These are phyloP conservation scores for Melanargia galathea DNA, from an alignment of 2,888 invertebrate species.

Conservation along the genomic window DNA sequence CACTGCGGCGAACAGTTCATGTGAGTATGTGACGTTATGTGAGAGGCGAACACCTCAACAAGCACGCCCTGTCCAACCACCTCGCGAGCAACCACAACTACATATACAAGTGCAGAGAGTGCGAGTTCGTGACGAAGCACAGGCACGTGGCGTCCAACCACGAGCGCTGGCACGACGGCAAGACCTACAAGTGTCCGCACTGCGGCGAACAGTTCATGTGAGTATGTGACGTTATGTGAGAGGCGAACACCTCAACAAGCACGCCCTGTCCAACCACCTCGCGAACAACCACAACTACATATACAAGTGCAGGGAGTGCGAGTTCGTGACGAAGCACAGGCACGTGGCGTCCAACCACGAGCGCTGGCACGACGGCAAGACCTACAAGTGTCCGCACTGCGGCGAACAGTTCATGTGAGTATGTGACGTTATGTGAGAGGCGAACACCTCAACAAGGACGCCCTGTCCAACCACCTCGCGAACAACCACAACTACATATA, in stretches of 20 bases:
- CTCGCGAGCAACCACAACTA: not conserved
- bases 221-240: not conserved
- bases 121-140: constrained; percentile 11
- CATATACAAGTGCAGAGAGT: not conserved
- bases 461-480: not conserved
- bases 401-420: not conserved
- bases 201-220: constrained; percentile 7
- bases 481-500: constrained; percentile 4
- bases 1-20: constrained; percentile 7
- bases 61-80: not conserved
- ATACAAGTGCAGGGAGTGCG: not conserved
- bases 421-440: not conserved
- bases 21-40: not conserved
- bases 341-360: not conserved
- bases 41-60: not conserved
- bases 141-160: not conserved
- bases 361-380: constrained; percentile 12
- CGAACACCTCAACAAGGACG: not conserved
- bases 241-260: not conserved
- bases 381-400: constrained; percentile 4
- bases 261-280: not conserved
- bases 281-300: not conserved
- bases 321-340: constrained; percentile 7
- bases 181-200: constrained; percentile 2
- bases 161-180: constrained; percentile 13